Conservation (phyloP, 2,888 invertebrate species). For the Agriopis marginaria region DNA sequence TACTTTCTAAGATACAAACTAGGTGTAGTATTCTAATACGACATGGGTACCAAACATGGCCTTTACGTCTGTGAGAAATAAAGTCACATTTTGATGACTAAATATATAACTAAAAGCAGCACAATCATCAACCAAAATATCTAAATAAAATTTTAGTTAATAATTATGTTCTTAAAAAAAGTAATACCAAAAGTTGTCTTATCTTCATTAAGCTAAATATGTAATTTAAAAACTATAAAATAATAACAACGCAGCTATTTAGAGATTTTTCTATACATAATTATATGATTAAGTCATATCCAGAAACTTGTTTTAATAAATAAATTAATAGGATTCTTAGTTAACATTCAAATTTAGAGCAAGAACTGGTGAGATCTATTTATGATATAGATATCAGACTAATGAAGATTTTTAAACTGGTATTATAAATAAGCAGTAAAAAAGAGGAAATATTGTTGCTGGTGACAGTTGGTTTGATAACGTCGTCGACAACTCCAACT, state of each 20-base stretch:
- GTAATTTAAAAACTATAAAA: slow-evolving; percentile 18
- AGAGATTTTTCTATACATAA: slow-evolving; percentile 11
- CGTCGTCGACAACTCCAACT: slow-evolving; percentile 48
- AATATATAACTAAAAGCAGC: too few species aligned
- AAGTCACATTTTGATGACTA: too few species aligned
- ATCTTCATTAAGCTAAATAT: slow-evolving; percentile 6
- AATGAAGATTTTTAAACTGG: slow-evolving; percentile 28
- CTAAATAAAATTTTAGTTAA: neutral
- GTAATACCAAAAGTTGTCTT: neutral
- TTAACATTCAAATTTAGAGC: slow-evolving; percentile 29
- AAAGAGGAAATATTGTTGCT: slow-evolving; percentile 45
- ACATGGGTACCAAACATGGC: neutral
- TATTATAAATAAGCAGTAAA: slow-evolving; percentile 52
- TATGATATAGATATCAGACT: slow-evolving; percentile 24
- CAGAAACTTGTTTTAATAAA: slow-evolving; percentile 5
- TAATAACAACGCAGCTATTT: neutral
- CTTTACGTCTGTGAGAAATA: too few species aligned
- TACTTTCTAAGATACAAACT: neutral
- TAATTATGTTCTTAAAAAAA: neutral
- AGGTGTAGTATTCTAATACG: neutral
- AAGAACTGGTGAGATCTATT: slow-evolving; percentile 10
- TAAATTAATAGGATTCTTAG: slow-evolving; percentile 13
- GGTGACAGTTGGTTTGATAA: slow-evolving; percentile 51
- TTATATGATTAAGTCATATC: slow-evolving; percentile 20
- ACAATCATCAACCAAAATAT: too few species aligned